Evolutionary conservation across 1,140 invertebrate species (phyloP).

Genomic region (Drosophila varians): DNA sequence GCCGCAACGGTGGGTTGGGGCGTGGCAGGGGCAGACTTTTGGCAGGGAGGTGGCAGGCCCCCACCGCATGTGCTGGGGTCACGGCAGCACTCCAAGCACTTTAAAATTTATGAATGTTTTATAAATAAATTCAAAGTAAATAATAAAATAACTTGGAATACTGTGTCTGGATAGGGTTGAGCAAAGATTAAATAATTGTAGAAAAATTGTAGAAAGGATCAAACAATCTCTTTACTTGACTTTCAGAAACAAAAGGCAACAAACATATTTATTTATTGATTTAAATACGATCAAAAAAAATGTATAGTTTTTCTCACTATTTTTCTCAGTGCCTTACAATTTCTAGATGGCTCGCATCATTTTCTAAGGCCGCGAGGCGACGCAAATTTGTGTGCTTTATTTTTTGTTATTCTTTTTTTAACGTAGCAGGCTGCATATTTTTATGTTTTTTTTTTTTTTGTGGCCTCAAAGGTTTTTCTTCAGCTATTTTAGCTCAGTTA

Average conservation of each 20-base stretch:
- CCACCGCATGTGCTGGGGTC: conserved; percentile 22
- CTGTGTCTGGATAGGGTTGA: too few species aligned
- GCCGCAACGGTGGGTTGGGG: conserved; percentile 7
- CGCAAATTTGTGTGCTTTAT: conserved; percentile 74
- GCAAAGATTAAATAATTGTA: too few species aligned
- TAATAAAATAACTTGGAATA: too few species aligned
- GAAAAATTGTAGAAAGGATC: too few species aligned
- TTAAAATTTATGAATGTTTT: neutral
- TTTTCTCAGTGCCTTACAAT: conserved; percentile 5
- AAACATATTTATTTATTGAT: too few species aligned
- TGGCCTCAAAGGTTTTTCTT: conserved; percentile 58
- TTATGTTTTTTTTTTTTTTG: conserved; percentile 30
- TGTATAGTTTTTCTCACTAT: neutral
- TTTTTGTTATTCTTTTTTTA: conserved; percentile 16
- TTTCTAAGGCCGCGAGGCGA: conserved; percentile 37
- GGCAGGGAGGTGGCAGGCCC: conserved; percentile 11
- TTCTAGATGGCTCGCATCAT: conserved; percentile 19
- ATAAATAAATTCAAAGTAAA: neutral
- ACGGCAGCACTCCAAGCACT: conserved; percentile 3
- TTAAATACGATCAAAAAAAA: too few species aligned
- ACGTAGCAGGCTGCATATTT: conserved; percentile 16
- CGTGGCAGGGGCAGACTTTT: conserved; percentile 26
- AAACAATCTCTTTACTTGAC: too few species aligned
- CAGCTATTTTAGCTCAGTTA: conserved; percentile 76
- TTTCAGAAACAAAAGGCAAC: too few species aligned